A percentile compares a stretch with the other conserved stretches of the same genome.
phyloP scores from a whole-genome alignment of 2,113 vertebrate genomes.

The Scolopax mira region DNA sequence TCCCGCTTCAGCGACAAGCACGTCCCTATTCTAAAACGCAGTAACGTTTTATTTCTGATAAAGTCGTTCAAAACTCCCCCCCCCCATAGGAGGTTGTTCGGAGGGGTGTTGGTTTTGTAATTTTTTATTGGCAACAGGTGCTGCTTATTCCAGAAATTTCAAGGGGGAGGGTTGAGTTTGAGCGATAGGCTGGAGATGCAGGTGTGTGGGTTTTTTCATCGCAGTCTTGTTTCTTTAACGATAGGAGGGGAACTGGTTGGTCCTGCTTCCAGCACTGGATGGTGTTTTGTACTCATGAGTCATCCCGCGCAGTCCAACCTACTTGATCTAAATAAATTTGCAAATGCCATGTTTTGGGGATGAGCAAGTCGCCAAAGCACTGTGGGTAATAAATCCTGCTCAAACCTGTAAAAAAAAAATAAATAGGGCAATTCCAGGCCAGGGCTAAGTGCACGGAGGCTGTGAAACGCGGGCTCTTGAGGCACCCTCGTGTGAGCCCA shows the following conservation, averaged over 20 bases:
- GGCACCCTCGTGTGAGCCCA: too few species aligned
- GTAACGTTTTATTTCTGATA: fast-evolving
- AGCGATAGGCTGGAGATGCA: background rate
- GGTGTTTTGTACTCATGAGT: conserved; percentile 1
- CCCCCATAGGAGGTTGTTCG: fast-evolving
- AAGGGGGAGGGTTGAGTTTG: background rate
- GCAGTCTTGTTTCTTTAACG: background rate
- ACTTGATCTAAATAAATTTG: conserved; percentile 26
- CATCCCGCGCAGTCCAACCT: background rate
- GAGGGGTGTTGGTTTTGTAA: too few species aligned
- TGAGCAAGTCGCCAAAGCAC: background rate
- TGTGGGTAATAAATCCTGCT: conserved; percentile 32
- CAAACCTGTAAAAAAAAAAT: background rate
- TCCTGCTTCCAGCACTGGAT: background rate
- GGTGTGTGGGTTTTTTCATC: background rate
- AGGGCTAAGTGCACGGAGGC: background rate
- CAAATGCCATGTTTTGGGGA: background rate
- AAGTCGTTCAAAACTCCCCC: background rate
- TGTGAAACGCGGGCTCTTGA: background rate
- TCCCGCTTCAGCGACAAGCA: background rate
- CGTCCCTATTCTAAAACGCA: fast-evolving
- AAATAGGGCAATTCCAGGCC: background rate
- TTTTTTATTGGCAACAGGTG: background rate
- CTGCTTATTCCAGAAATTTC: conserved; percentile 1
- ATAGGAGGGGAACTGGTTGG: background rate